phyloP scores from a whole-genome alignment of 2,113 vertebrate species.

The Leptobrachium leishanense region DNA sequence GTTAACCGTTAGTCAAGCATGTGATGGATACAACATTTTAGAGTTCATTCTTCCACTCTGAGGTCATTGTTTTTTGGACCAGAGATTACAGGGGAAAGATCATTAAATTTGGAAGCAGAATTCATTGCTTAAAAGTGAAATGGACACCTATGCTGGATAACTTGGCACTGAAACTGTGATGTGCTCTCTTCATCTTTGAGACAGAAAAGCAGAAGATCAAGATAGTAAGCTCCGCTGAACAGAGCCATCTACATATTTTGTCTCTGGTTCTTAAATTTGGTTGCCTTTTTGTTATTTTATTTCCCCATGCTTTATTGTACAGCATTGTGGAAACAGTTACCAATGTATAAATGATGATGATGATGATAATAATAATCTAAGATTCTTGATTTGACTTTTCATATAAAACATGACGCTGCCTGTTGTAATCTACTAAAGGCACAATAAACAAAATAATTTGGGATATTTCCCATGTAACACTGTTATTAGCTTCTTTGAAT shows the following conservation, averaged over 20 bases:
- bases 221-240: no score
- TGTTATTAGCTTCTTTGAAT: slow-evolving; percentile 13
- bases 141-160: neutral
- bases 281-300: no score
- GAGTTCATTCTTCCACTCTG: neutral
- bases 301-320: no score
- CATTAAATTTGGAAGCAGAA: neutral
- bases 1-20: slow-evolving; percentile 8
- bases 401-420: slow-evolving; percentile 18
- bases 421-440: slow-evolving; percentile 9
- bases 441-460: slow-evolving; percentile 13
- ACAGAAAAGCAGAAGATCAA: no score
- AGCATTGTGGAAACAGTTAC: no score
- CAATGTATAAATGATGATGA: no score
- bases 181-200: no score
- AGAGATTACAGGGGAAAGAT: neutral
- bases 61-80: slow-evolving; percentile 2
- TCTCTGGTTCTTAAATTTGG: no score
- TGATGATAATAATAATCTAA: neutral
- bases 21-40: slow-evolving; percentile 11
- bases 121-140: neutral
- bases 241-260: no score
- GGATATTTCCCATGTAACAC: neutral
- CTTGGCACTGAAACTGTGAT: no score
- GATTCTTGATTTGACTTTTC: neutral